Evolutionary conservation across 2,888 invertebrate genomes (phyloP), one percentile per base, ranked within the genome.

Genomic region (Tetheella fluctuosa): DNA sequence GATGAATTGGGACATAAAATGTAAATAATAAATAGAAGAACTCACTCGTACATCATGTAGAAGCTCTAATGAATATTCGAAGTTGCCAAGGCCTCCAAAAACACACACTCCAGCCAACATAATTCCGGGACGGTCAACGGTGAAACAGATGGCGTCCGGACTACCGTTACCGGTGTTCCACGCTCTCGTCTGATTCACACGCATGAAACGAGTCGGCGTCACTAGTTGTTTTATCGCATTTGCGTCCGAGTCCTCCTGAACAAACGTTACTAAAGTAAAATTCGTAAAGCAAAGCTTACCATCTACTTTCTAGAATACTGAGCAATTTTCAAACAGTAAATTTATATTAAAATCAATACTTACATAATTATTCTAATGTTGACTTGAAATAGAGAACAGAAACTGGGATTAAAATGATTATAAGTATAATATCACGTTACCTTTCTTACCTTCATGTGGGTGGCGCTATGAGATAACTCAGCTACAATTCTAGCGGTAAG

Each of bases 131-230:
- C 97, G 94, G 90, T 99, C 99, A 12, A 99, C 98, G 39, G 96
- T 96, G 81, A 99, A 98, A 77, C 97, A 97, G 76, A 99, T 97
- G 0, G 99, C 99, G 90, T 99, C 99, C 0, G 99, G 98, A 12
- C 98, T 98, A 34, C 99, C 99, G 84, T 98, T 98, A 4, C 99
- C 98, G 0, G 99, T 98, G 85, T 99, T 99, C 99, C 99, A 99
- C 0, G 97, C 97, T 54, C 98, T 95, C 57, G 96, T 96, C 70
- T 97, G 96, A 84, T 98, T 98, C 54, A 97, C 96, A 56, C 98
- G 95, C 52, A 97, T 97, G 86, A 99, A 99, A 28, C 99, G 94
- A 39, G 97, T 97, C 0, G 98, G 97, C 0, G 98, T 98, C 54
- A 96, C 95, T 67, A 97, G 95, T 70, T 98, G 93, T 42, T 97